Evolutionary conservation across 2,113 vertebrate genomes (phyloP), one percentile per base, ranked within the genome.

Genomic region (Polypterus senegalus): DNA sequence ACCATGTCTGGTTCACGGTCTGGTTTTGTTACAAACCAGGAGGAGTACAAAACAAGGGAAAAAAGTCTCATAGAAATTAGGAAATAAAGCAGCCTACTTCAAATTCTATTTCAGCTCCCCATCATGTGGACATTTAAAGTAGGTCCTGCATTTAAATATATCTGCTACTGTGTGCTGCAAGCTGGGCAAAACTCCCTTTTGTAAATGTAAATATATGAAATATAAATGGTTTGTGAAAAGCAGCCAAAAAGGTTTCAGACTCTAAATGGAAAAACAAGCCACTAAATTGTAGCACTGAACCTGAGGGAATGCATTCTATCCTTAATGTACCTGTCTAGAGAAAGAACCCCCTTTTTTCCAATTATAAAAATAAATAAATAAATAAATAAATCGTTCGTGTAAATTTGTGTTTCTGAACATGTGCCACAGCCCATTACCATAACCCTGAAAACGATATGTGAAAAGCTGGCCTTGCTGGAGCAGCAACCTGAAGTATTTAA

Each of bases 201-300:
- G 69, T 55, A 61, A 71, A 75, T 69, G 74, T 78, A 78, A 82
- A 83, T 72, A 79, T 80, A 75, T 68, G 66, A 76, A 61, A 3
- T n/a, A 54, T 52, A 55, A 63, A 46, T 54, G 57, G 49, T 64
- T 70, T 69, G 72, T 65, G 65, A 73, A 65, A 65, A 45, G 1
- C 7, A 59, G 69, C 67, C 57, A 63, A 66, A 62, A 27, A 46
- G 58, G 57, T 69, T 54, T 65, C 63, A 57, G 60, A 6, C 47
- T 46, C 6, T 72, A 73, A 72, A 68, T 68, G 68, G 27, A 74
- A 64, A 70, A 70, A 63, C 46, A 61, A 70, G 62, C 65, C 6
- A 48, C 71, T 61, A 60, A 2, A n/a, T 59, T 60, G 47, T 60
- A 53, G 27, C 63, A 48, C 61, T 4, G 0, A 48, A 11, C 43